Evolutionary conservation across 2,113 vertebrate genomes (phyloP).

Genomic region (Setophaga kirtlandii): DNA sequence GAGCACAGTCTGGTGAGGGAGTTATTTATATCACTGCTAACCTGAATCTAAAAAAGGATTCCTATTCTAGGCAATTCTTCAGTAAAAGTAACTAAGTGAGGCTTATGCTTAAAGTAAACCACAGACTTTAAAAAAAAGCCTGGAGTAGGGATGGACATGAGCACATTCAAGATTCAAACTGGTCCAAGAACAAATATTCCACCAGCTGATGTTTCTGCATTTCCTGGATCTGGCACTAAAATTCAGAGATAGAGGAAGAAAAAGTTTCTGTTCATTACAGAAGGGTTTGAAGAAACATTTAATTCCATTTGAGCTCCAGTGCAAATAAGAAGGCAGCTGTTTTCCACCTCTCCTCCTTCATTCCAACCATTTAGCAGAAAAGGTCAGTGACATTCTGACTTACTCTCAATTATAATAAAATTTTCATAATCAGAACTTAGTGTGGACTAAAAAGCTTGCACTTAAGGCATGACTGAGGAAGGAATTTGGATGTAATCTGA

Average conservation of each 20-base stretch:
- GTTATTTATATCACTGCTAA: background rate
- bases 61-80: background rate
- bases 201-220: background rate
- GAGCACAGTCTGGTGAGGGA: background rate
- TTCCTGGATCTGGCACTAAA: background rate
- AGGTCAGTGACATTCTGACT: background rate
- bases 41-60: background rate
- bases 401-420: background rate
- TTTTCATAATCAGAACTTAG: conserved; percentile 23
- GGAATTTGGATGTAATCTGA: background rate
- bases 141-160: background rate
- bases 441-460: background rate
- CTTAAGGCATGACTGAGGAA: background rate
- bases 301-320: background rate
- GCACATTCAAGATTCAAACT: background rate
- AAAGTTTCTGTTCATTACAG: background rate
- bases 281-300: background rate
- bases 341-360: background rate
- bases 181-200: background rate
- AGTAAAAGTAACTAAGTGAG: background rate
- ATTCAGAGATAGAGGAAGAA: background rate
- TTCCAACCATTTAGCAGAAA: conserved; percentile 5
- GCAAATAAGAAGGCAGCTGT: background rate
- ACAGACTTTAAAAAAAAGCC: background rate
- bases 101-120: background rate